These are phyloP conservation scores for Leptinotarsa lineolata DNA, from an alignment of 1,140 invertebrate genomes.

Conservation along the genomic window DNA sequence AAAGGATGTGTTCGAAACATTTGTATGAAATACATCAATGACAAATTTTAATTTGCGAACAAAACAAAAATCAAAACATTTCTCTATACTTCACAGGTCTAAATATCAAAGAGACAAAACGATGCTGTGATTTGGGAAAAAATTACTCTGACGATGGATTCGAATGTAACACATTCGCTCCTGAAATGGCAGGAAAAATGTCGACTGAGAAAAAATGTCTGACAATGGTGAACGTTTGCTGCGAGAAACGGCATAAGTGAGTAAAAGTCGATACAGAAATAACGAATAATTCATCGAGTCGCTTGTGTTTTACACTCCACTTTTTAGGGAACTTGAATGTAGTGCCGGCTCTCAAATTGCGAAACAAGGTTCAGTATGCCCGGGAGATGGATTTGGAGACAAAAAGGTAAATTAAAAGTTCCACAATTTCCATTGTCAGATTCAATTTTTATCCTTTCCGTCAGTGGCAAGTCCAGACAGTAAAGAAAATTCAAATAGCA, in stretches of 20 bases:
- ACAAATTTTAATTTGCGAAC: no score
- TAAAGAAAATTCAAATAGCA: no score
- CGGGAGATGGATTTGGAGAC: background rate
- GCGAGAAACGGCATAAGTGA: conserved; percentile 47
- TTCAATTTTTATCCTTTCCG: background rate
- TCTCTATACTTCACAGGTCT: conserved; percentile 34
- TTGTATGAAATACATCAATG: no score
- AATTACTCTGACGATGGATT: conserved; percentile 46
- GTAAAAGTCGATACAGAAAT: background rate
- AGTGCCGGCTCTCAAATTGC: background rate
- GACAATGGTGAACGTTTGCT: conserved; percentile 47
- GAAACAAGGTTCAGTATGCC: background rate
- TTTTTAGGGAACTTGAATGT: conserved; percentile 9
- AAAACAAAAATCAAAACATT: background rate
- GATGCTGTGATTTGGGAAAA: conserved; percentile 49
- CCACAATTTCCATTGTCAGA: background rate
- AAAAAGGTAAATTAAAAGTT: background rate
- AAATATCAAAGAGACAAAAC: conserved; percentile 41
- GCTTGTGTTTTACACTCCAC: background rate
- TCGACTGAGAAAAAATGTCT: conserved; percentile 46
- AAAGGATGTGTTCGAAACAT: no score
- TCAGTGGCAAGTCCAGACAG: no score
- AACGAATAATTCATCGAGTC: background rate
- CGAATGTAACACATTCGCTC: conserved; percentile 42
- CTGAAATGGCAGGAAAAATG: conserved; percentile 42